Evolutionary conservation across 2,888 invertebrate genomes (phyloP).

Genomic region (Nasonovia ribisnigri): DNA sequence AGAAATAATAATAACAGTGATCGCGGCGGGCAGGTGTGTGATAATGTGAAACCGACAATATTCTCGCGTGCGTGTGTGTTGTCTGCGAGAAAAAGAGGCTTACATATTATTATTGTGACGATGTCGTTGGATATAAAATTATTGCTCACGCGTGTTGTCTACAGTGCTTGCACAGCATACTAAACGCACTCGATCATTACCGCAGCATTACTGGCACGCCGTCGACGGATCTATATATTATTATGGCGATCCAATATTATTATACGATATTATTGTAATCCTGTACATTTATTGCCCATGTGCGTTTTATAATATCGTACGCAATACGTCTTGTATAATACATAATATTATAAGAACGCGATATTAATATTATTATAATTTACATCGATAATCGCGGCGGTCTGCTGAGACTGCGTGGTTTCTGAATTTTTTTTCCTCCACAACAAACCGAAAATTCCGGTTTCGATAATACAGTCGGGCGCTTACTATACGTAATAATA

Average conservation of each 20-base stretch:
- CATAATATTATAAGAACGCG: neutral
- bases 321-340: neutral
- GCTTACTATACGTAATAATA: neutral
- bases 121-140: slow-evolving; percentile 17
- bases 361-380: slow-evolving; percentile 9
- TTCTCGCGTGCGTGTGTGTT: neutral
- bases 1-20: slow-evolving; percentile 1
- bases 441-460: neutral
- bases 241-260: neutral
- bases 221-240: neutral
- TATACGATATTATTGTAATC: neutral
- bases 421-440: neutral
- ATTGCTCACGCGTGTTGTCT: neutral
- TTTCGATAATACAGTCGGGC: neutral
- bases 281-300: neutral
- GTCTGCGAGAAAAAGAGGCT: slow-evolving; percentile 25
- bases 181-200: slow-evolving; percentile 9
- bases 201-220: neutral
- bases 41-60: neutral
- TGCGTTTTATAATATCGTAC: neutral
- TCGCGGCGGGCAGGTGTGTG: neutral
- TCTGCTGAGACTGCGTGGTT: too few relatives aligned
- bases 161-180: neutral
- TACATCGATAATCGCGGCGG: neutral
- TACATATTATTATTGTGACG: neutral